Base-by-base conservation (phyloP, 2,797 vertebrate genomes). In the Pelobates cultripes region DNA sequence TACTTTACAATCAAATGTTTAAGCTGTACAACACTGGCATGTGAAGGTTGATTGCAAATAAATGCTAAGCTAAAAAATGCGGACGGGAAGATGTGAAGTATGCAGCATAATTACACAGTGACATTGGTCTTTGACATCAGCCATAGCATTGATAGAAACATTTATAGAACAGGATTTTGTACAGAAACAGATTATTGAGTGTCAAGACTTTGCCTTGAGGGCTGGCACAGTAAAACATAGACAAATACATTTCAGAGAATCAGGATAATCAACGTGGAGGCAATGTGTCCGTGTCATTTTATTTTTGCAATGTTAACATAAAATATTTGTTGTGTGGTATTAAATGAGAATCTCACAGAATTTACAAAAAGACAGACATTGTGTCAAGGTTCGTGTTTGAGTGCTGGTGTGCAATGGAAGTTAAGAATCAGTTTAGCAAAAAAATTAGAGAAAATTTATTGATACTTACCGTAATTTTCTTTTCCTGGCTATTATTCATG, bases 11-110 rank as follows among this genome's bases (percentile, higher is more conserved):
- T 70, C 43, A 45, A n/a, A 70, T 70, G n/a, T 44, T 68, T 68
- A 4, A 44, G 68, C 43, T n/a, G 1, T n/a, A 9, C 61, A 64
- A 40, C 61, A 42, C 7, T 68, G 66, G 28, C n/a, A 64, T 64
- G 57, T 72, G 60, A 61, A 51, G 40, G 44, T 79, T 79, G 77
- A 79, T 72, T 79, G 43, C 41, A 72, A 73, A 73, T 64, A 63
- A 79, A 79, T 66, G 55, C 44, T 15, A 66, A 13, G 60, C 41
- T 42, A 12, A 42, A 43, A 15, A 68, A 68, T 68, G 10, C 42
- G 17, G 60, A 41, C 13, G 60, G 44, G 55, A 66, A 79, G 60
- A 66, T 73, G 77, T 72, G 14, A 66, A 17, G 71, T 73, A 55
- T 73, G 60, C 60, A n/a, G 41, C 47, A 6, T 79, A 79, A 73